A percentile compares a stretch with the other conserved stretches of the same genome.
Evolutionary conservation across 2,888 invertebrate genomes (phyloP).

Genomic region (Cerastoderma edule): DNA sequence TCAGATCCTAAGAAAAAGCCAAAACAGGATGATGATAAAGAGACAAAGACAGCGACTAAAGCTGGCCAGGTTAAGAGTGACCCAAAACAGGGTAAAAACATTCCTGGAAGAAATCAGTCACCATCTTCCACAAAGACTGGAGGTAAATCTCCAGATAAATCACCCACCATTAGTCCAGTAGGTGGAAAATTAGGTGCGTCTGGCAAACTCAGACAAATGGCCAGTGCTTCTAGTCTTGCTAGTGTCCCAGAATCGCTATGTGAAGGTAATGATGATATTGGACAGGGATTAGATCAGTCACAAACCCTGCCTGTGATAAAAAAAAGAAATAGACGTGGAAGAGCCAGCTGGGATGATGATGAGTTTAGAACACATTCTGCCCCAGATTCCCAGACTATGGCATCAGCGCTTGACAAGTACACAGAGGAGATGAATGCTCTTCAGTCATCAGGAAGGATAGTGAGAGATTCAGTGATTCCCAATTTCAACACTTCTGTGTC

Average conservation of each 20-base stretch:
- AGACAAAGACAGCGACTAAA: conserved; percentile 16
- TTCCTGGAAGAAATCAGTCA: conserved; percentile 18
- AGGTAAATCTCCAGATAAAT: conserved; percentile 43
- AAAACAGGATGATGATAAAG: conserved; percentile 26
- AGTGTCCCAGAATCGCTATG: conserved; percentile 76
- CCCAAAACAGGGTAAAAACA: not conserved
- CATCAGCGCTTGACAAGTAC: conserved; percentile 68
- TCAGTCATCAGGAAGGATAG: not conserved
- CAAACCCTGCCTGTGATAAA: conserved; percentile 50
- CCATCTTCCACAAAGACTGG: conserved; percentile 19
- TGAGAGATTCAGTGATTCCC: conserved; percentile 10
- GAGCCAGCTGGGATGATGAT: conserved; percentile 60
- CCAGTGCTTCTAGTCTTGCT: conserved; percentile 74
- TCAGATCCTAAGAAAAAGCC: conserved; percentile 9
- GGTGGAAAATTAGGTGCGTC: conserved; percentile 31
- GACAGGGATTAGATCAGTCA: not conserved
- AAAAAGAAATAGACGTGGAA: conserved; percentile 62
- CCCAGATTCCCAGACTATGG: conserved; percentile 70
- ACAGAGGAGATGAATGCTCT: conserved; percentile 40
- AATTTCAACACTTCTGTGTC: conserved; percentile 38
- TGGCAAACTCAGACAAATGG: conserved; percentile 59
- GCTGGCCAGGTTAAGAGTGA: conserved; percentile 4
- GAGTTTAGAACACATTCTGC: conserved; percentile 73
- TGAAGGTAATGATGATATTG: conserved; percentile 63
- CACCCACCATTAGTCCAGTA: conserved; percentile 24